phyloP scores from a whole-genome alignment of 1,140 invertebrate genomes.

The Drosophila teissieri region DNA sequence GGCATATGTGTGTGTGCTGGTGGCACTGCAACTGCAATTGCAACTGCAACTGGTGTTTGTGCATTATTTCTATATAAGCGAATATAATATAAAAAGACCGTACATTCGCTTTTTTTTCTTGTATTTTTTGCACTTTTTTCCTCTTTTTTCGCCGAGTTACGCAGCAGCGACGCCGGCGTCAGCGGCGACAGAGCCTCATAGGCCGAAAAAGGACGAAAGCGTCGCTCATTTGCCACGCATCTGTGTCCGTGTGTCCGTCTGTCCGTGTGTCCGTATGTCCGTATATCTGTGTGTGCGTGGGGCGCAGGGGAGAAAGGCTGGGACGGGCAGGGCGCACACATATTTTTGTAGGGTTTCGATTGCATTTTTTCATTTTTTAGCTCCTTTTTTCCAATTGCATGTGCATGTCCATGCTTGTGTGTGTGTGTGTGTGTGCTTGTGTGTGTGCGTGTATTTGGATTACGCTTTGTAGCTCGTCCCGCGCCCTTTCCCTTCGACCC shows the following conservation, averaged over 20 bases:
- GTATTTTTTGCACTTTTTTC: constrained; percentile 15
- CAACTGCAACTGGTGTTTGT: constrained; percentile 78
- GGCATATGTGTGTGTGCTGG: neutral
- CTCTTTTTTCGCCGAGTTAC: constrained; percentile 10
- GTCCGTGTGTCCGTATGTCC: neutral
- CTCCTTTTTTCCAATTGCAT: constrained; percentile 30
- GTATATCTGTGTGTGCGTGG: neutral
- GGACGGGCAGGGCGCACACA: constrained; percentile 58
- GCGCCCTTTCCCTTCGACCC: constrained; percentile 7
- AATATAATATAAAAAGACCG: constrained; percentile 61
- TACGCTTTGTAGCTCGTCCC: constrained; percentile 66
- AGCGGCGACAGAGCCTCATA: constrained; percentile 47
- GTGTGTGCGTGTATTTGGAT: constrained; percentile 59
- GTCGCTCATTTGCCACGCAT: constrained; percentile 75
- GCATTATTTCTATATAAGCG: constrained; percentile 66
- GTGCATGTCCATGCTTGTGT: constrained; percentile 14
- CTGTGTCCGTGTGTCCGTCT: constrained; percentile 10
- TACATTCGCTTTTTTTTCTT: constrained; percentile 38
- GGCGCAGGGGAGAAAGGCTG: neutral
- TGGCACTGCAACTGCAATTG: constrained; percentile 40
- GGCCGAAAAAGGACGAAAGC: constrained; percentile 79
- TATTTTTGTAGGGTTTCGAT: constrained; percentile 81
- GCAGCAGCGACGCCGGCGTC: constrained; percentile 28
- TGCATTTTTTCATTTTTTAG: constrained; percentile 56
- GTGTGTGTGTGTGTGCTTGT: constrained; percentile 1